Base-by-base conservation (phyloP, 2,888 invertebrate species). In the Autographa pulchrina region DNA sequence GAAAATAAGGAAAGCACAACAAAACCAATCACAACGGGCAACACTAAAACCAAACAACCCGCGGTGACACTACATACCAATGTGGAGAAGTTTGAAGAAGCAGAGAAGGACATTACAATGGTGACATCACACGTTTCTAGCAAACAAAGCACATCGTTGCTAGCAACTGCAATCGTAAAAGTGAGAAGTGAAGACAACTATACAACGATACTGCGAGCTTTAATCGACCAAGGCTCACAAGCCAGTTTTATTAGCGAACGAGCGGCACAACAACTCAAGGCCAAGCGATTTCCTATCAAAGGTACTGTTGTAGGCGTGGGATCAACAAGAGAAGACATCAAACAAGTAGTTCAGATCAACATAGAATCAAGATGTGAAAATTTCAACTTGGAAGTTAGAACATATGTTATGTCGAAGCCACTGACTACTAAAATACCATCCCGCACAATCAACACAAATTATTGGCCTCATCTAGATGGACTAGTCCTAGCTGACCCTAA, bases 151-250 rank as follows among this genome's bases (percentile, higher is more conserved):
- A 25, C 25, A 25, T 25, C 25, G 25, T 25, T 25, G 25, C 25
- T 25, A 25, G 25, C 25, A 25, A 25, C 25, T 25, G 25, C 25
- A 25, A 25, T 25, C 2, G 25, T 25, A 25, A 25, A 25, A 68
- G 52, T 32, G 61, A 70, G 31, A 38, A 62, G 20, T 11, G 58
- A 70, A 61, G 63, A 67, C 32, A 25, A 25, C 25, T 41, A 58
- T 18, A 62, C 62, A 31, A 59, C 62, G 52, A 35, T 62, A 20
- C 41, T 67, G 25, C 58, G 74, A 41, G 73, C 77, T 13, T 65
- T 80, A 31, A 64, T 80, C n/a, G 80, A 78, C 48, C 73, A 68
- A 65, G 80, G 80, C 11, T 80, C 80, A 48, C 76, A 80, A 59
- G 75, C 72, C 7, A 67, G 66, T 16, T 76, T 80, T n/a, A 75